Evolutionary conservation across 2,888 invertebrate genomes (phyloP).

Genomic region (Fragum whitleyi): DNA sequence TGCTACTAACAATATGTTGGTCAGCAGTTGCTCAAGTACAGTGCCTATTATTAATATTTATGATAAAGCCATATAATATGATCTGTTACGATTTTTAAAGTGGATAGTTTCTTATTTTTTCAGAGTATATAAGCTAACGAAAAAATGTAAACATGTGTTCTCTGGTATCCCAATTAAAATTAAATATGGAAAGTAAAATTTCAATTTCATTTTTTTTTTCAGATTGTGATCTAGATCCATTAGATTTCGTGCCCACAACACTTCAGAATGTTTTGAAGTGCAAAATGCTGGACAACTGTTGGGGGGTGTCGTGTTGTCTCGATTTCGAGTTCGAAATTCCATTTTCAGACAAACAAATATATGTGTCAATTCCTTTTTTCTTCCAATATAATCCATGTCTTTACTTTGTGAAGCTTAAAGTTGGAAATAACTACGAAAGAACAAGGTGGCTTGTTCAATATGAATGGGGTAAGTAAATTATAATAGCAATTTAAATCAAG

Average conservation of each 20-base stretch:
- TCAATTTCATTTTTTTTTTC: no score
- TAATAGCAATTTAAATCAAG: no score
- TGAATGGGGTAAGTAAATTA: slow-evolving; percentile 29
- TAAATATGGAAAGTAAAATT: no score
- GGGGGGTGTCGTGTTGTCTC: slow-evolving; percentile 29
- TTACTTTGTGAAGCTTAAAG: slow-evolving; percentile 10
- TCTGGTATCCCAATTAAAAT: no score
- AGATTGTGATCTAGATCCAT: slow-evolving; percentile 19
- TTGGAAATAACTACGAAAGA: background rate
- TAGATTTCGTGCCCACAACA: slow-evolving; percentile 5
- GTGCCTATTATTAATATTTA: no score
- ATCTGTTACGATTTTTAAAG: no score
- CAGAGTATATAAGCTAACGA: no score
- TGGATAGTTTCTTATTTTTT: no score
- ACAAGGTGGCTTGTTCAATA: slow-evolving; percentile 34
- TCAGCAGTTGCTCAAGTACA: no score
- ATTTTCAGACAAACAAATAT: background rate
- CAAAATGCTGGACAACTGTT: slow-evolving; percentile 36
- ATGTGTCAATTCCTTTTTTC: slow-evolving; percentile 22
- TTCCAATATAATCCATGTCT: slow-evolving; percentile 34
- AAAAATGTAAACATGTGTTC: no score
- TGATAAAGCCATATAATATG: no score
- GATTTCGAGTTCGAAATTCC: slow-evolving; percentile 26
- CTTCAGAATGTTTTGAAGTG: slow-evolving; percentile 4
- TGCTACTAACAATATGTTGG: no score